phyloP scores from a whole-genome alignment of 1,140 invertebrate species.

The Caenorhabditis latens region DNA sequence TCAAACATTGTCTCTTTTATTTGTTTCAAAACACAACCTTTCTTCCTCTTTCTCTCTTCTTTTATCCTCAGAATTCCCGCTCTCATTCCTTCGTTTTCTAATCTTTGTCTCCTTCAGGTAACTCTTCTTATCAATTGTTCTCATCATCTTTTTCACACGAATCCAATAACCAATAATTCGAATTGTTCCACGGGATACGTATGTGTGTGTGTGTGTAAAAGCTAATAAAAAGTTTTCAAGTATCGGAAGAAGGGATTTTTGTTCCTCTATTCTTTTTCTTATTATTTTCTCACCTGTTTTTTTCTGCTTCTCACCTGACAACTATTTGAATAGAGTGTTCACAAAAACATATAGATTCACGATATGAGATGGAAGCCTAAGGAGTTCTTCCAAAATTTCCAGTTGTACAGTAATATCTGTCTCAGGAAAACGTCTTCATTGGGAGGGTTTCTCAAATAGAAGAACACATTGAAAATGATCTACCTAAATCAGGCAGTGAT shows the following conservation, averaged over 20 bases:
- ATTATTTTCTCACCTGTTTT: neutral
- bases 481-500: too few relatives aligned
- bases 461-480: too few relatives aligned
- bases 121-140: neutral
- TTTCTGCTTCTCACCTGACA: neutral
- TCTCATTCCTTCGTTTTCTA: neutral
- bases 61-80: neutral
- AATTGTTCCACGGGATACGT: neutral
- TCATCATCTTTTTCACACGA: neutral
- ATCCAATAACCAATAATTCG: neutral
- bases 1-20: slow-evolving; percentile 37
- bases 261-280: slow-evolving; percentile 1
- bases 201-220: neutral
- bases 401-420: too few relatives aligned
- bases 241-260: slow-evolving; percentile 5
- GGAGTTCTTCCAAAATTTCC: too few relatives aligned
- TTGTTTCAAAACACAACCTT: slow-evolving; percentile 14
- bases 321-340: neutral
- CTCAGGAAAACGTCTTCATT: too few relatives aligned
- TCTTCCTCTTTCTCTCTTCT: neutral
- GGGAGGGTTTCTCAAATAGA: too few relatives aligned
- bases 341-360: too few relatives aligned
- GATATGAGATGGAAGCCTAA: too few relatives aligned
- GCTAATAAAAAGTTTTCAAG: slow-evolving; percentile 40
- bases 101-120: neutral